phyloP scores from a whole-genome alignment of 2,797 vertebrate species.

The Choloepus didactylus region DNA sequence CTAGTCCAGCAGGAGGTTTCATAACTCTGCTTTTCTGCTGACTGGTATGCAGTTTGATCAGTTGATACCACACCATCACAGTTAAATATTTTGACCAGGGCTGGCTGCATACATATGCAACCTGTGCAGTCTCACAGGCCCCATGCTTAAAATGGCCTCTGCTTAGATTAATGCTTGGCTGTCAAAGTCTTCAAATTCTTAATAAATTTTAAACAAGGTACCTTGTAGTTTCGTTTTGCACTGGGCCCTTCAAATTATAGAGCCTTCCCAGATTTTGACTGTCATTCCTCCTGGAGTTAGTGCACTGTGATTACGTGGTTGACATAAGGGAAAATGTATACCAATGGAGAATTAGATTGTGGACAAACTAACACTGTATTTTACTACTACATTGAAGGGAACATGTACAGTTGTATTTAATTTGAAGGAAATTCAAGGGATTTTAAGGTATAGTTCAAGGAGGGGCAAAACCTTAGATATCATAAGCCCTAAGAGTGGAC shows the following conservation, averaged over 20 bases:
- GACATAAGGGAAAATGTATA: not conserved
- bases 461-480: too few relatives aligned
- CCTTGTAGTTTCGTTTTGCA: not conserved
- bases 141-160: not conserved
- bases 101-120: not conserved
- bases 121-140: not conserved
- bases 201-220: not conserved
- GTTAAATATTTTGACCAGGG: not conserved
- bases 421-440: not conserved
- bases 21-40: not conserved
- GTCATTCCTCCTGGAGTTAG: not conserved
- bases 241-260: not conserved
- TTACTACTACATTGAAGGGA: not conserved
- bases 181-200: slow-evolving; percentile 2
- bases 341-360: not conserved
- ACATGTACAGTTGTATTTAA: not conserved
- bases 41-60: not conserved
- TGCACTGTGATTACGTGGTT: not conserved
- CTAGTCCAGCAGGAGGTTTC: not conserved
- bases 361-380: not conserved
- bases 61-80: not conserved
- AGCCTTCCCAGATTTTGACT: not conserved
- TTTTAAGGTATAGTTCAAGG: not conserved
- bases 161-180: not conserved
- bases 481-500: too few relatives aligned